A percentile compares a stretch with the other conserved stretches of the same genome.
Conservation (phyloP, 2,797 vertebrate genomes). For the Sebastes goodei region DNA sequence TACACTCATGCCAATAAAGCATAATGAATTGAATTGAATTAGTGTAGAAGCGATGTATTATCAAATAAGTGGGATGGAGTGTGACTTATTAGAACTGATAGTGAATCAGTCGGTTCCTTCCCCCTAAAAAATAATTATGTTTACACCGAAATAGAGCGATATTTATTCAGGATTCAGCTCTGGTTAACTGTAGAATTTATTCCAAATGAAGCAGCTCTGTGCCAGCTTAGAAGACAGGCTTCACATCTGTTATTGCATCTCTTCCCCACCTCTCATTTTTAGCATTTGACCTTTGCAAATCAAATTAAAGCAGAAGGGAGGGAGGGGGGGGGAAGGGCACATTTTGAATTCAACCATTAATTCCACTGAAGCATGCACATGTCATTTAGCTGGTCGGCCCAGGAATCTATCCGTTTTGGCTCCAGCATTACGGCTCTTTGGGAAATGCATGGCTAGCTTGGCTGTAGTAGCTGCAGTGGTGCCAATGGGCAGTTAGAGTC, state of each 20-base stretch:
- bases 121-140: neutral
- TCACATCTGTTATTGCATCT: conserved; percentile 2
- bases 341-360: conserved; percentile 25
- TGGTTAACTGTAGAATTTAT: neutral
- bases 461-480: conserved; percentile 19
- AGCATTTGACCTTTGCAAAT: conserved; percentile 34
- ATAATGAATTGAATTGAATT: neutral
- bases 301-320: conserved; percentile 6
- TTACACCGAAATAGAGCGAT: neutral
- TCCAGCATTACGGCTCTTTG: conserved; percentile 19
- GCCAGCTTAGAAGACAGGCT: neutral
- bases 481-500: conserved; percentile 45
- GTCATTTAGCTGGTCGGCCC: conserved; percentile 26
- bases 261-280: conserved; percentile 6
- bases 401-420: conserved; percentile 46
- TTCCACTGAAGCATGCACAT: conserved; percentile 28
- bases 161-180: neutral
- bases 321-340: neutral
- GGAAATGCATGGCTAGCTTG: conserved; percentile 29
- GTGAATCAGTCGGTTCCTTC: neutral
- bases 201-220: neutral
- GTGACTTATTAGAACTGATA: neutral
- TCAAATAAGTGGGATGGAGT: neutral
- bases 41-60: neutral
- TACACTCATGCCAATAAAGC: too few species aligned